phyloP scores from a whole-genome alignment of 1,140 invertebrate genomes.

The Wiebesia pumilae region DNA sequence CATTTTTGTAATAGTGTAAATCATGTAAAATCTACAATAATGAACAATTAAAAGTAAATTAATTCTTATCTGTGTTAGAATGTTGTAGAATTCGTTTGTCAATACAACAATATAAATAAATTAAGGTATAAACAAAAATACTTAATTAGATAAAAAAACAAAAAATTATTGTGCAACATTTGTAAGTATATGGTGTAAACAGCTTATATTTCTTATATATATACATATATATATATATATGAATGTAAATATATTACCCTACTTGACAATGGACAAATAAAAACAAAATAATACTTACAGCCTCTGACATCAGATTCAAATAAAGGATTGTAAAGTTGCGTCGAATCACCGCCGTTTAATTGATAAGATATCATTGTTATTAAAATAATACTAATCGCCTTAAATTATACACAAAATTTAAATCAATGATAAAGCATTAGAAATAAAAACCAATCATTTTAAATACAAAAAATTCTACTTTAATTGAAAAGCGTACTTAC shows the following conservation, averaged over 20 bases:
- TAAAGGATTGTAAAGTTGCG: conserved; percentile 89
- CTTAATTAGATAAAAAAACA: background rate
- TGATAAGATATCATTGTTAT: conserved; percentile 86
- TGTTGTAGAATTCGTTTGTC: no score
- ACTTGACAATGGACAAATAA: background rate
- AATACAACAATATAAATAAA: background rate
- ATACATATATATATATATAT: no score
- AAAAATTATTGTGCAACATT: no score
- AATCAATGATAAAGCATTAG: background rate
- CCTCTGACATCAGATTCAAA: conserved; percentile 89
- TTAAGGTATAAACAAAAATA: conserved; percentile 20
- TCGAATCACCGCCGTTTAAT: conserved; percentile 88
- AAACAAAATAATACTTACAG: conserved; percentile 77
- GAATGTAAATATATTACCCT: no score
- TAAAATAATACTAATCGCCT: conserved; percentile 82
- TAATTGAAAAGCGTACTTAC: conserved; percentile 65
- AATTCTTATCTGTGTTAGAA: no score
- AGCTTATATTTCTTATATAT: no score
- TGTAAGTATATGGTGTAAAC: no score
- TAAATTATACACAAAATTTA: conserved; percentile 57
- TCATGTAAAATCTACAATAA: no score
- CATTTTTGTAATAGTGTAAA: no score
- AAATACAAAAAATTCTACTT: no score
- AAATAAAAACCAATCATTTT: no score
- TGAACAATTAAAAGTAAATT: no score